Evolutionary conservation across 2,888 invertebrate species (phyloP).

Genomic region (Pseudococcus jackbeardsleyi): DNA sequence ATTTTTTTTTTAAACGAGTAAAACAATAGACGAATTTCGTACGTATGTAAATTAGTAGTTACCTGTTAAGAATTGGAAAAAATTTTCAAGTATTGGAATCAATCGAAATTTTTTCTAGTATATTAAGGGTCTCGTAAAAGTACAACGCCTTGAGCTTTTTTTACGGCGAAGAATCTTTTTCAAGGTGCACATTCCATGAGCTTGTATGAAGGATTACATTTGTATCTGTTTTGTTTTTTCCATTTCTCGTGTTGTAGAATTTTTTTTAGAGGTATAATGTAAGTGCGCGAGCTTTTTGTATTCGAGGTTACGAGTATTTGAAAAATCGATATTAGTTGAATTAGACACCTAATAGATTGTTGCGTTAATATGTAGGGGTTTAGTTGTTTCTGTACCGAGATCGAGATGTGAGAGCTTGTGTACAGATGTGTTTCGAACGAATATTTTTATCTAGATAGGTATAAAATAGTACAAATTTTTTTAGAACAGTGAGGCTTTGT

Average conservation of each 20-base stretch:
- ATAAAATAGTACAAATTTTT: constrained; percentile 49
- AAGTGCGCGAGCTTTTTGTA: constrained; percentile 34
- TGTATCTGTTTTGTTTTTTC: background rate
- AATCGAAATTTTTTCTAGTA: background rate
- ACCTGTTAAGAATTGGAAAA: background rate
- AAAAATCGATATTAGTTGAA: constrained; percentile 38
- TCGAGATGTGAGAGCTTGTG: constrained; percentile 16
- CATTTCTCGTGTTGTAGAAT: background rate
- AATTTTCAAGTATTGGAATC: background rate
- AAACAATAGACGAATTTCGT: background rate
- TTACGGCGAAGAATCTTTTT: background rate
- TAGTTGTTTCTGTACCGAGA: background rate
- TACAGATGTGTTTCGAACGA: background rate
- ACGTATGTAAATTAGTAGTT: constrained; percentile 15
- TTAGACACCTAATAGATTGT: background rate
- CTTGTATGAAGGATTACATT: constrained; percentile 30
- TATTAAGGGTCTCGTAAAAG: constrained; percentile 39
- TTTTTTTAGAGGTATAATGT: constrained; percentile 2
- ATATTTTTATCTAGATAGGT: constrained; percentile 13
- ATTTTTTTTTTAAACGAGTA: background rate
- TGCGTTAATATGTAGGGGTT: background rate
- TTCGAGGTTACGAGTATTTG: constrained; percentile 5
- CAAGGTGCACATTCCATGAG: constrained; percentile 54
- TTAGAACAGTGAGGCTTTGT: constrained; percentile 27
- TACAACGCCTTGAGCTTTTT: constrained; percentile 52